Evolutionary conservation across 2,797 vertebrate genomes (phyloP), one percentile per base, ranked within the genome.

Genomic region (Dermochelys coriacea): DNA sequence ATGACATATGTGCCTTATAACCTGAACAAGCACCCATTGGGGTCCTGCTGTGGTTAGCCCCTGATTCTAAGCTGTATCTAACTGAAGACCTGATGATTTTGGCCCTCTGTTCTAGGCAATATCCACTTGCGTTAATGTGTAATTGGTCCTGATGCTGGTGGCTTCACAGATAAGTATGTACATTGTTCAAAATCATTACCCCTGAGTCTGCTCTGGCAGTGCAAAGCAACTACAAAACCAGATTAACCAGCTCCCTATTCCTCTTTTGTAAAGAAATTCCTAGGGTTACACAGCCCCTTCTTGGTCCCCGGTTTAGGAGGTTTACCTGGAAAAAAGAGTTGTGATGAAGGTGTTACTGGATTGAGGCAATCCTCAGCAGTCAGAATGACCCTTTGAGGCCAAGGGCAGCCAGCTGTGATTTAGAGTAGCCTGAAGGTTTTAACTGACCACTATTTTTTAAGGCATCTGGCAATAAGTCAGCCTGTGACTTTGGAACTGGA

Each of bases 91-190:
- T 82, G 18, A 23, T 74, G 41, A 23, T 27, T 74, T 74, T 41
- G 41, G 19, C 41, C 68, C 68, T 74, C 41, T 74, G 25, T 68
- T 89, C 49, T 90, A 23, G 5, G 55, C 85, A 50, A 45, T 75
- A 61, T 57, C 50, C 55, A 61, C 37, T 49, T 7, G 1, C 0
- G 0, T 3, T 80, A 0, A 41, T 41, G 41, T 74, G 12, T 74
- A 27, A 74, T 74, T 0, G 37, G 6, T 89, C 88, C 47, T 85
- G 11, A 45, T 68, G 3, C 51, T 54, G 11, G 18, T 79, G 21
- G 21, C 21, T 84, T 74, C 79, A 29, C 10, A 25, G 41, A 12
- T 11, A 64, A 61, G 41, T 47, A 25, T 82, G 27, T 34, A 50
- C 12, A 85, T n/a, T 50, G 5, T 45, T 74, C 71, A 74, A 45